Conservation (phyloP, 2,113 vertebrate species). For the Copsychus sechellarum region DNA sequence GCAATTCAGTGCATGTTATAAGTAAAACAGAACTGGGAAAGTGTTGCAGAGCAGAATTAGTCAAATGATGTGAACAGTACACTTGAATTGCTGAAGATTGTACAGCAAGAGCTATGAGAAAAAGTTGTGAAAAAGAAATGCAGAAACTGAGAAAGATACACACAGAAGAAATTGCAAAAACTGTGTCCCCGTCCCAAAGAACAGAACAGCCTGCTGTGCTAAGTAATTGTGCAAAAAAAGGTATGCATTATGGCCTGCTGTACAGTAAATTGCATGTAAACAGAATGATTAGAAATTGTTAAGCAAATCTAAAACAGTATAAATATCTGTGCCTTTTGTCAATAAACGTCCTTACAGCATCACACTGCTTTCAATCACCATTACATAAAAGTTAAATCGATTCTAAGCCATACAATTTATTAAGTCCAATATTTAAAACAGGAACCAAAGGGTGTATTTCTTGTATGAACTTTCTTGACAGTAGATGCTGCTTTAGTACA, state of each 20-base stretch:
- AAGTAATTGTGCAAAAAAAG: background rate
- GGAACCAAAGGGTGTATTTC: background rate
- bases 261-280: background rate
- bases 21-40: background rate
- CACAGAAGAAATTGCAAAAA: background rate
- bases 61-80: background rate
- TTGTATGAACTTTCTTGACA: background rate
- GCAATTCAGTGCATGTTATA: rapidly evolving
- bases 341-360: background rate
- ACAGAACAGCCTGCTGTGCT: background rate
- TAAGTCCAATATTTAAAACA: background rate
- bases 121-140: background rate
- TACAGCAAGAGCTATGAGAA: background rate
- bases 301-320: background rate
- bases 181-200: background rate
- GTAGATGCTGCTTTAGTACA: background rate
- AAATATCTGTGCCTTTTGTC: background rate
- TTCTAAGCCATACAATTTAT: background rate
- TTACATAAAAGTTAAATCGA: background rate
- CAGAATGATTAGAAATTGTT: background rate
- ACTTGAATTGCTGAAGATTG: background rate
- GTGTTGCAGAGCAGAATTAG: background rate
- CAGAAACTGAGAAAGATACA: background rate
- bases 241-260: background rate
- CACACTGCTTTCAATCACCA: background rate